These are phyloP conservation scores for Drosophila monieri DNA, from an alignment of 2,888 invertebrate genomes.

Conservation along the genomic window DNA sequence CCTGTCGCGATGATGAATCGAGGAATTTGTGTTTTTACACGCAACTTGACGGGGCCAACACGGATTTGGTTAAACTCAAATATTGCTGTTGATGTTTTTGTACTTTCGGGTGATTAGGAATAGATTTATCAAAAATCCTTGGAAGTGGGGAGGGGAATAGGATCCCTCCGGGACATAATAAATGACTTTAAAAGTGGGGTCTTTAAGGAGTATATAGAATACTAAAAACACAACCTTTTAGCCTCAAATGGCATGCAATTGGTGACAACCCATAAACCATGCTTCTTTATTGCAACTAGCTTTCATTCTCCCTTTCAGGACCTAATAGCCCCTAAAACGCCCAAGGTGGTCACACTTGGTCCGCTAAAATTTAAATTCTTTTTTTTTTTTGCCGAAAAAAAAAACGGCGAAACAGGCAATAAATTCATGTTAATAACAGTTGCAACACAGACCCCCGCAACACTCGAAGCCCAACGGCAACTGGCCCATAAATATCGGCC, in stretches of 20 bases:
- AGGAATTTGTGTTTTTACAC: constrained; percentile 70
- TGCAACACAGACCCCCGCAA: constrained; percentile 46
- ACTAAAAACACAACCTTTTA: too few species aligned
- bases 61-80: constrained; percentile 30
- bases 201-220: too few species aligned
- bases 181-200: too few species aligned
- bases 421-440: constrained; percentile 74
- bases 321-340: constrained; percentile 12
- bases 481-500: constrained; percentile 68
- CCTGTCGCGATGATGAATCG: constrained; percentile 60
- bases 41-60: constrained; percentile 50
- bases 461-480: constrained; percentile 51
- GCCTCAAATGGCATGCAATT: too few species aligned
- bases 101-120: constrained; percentile 30
- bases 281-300: not conserved
- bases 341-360: constrained; percentile 34
- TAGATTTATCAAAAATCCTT: constrained; percentile 38
- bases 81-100: constrained; percentile 22
- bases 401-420: constrained; percentile 45
- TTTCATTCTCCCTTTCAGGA: constrained; percentile 7
- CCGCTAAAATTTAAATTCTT: constrained; percentile 35
- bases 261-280: not conserved
- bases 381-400: constrained; percentile 21
- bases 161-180: not conserved
- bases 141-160: constrained; percentile 1